Percentiles rank a stretch among this genome's conserved stretches.
phyloP scores from a whole-genome alignment of 2,797 vertebrate genomes.

The Danio tinwini region DNA sequence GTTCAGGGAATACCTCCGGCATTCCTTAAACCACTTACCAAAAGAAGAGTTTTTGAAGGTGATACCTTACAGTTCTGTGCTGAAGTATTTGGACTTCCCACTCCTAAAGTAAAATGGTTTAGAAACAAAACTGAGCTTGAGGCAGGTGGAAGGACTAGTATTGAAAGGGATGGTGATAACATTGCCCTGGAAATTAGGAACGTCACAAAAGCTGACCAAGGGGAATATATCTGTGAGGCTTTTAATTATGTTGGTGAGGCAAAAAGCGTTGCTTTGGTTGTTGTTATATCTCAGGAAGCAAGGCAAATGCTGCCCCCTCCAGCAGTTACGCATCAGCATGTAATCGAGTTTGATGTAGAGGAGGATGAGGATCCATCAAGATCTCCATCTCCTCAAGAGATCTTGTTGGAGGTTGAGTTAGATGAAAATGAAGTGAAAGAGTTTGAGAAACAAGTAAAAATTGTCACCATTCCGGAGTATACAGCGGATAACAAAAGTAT shows the following conservation, averaged over 20 bases:
- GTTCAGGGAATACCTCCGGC: constrained; percentile 92
- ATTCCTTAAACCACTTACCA: constrained; percentile 90
- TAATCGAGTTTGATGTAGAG: constrained; percentile 97
- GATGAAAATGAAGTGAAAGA: constrained; percentile 96
- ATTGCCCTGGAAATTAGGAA: constrained; percentile 83
- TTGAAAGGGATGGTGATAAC: constrained; percentile 85
- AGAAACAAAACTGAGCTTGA: constrained; percentile 88
- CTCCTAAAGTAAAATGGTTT: constrained; percentile 94
- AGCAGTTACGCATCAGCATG: constrained; percentile 92
- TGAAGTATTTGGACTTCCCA: constrained; percentile 90
- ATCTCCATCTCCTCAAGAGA: constrained; percentile 97
- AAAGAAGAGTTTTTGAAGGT: constrained; percentile 86
- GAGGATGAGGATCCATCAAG: constrained; percentile 85
- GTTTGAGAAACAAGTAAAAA: constrained; percentile 98
- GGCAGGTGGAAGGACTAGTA: constrained; percentile 76
- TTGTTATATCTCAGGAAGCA: constrained; percentile 84
- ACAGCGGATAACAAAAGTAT: constrained; percentile 94
- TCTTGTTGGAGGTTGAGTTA: constrained; percentile 94
- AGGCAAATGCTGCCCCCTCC: constrained; percentile 86
- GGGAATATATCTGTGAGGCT: constrained; percentile 94
- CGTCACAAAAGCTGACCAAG: constrained; percentile 83
- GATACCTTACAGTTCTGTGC: constrained; percentile 83
- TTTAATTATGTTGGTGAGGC: constrained; percentile 94
- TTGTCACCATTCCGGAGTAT: constrained; percentile 95
- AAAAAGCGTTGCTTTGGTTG: constrained; percentile 87